Base-by-base conservation (phyloP, 1,140 invertebrate species). In the Choristoneura fumiferana region DNA sequence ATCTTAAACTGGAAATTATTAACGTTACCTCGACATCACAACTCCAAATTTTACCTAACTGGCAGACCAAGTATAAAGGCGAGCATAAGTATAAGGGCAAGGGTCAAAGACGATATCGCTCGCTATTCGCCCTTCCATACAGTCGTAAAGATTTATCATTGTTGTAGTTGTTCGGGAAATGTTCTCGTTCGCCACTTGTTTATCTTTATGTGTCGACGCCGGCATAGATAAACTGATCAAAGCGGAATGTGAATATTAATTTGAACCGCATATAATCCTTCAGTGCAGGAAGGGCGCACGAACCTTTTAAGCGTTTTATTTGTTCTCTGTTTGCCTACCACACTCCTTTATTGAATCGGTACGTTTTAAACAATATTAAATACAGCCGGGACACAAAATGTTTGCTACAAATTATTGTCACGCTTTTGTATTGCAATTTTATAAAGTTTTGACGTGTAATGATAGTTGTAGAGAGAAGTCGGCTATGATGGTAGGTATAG, bases 321-420 rank as follows among this genome's bases (percentile, higher is more conserved):
- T 49, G 43, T 29, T 17, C 15, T 33, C 22, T 29, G n/a, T 49
- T 49, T 22, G 39, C 17, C n/a, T 45, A 18, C n/a, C 43, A 49
- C 22, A 13, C 9, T 49, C 18, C 43, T 29, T 33, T 22, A 45
- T 49, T 33, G 4, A 49, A 49, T 22, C 12, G 15, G 17, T 45
- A 49, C 13, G 8, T 22, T 49, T 37, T 9, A 49, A 45, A 45
- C 43, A 10, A 33, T 49, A 49, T 22, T 38, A 54, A 54, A 54
- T 54, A 13, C 29, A 49, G 34, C 15, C 14, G 36, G 10, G 17
- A 17, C 34, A 57, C 39, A 36, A 58, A 52, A 37, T 52, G 35
- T 49, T 66, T 60, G 54, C 59, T 63, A 65, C 53, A 53, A 40
- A 57, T 71, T 68, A 68, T 71, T 68, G 69, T 71, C 65, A 59